phyloP scores from a whole-genome alignment of 2,797 vertebrate species.

The Sciaenops ocellatus region DNA sequence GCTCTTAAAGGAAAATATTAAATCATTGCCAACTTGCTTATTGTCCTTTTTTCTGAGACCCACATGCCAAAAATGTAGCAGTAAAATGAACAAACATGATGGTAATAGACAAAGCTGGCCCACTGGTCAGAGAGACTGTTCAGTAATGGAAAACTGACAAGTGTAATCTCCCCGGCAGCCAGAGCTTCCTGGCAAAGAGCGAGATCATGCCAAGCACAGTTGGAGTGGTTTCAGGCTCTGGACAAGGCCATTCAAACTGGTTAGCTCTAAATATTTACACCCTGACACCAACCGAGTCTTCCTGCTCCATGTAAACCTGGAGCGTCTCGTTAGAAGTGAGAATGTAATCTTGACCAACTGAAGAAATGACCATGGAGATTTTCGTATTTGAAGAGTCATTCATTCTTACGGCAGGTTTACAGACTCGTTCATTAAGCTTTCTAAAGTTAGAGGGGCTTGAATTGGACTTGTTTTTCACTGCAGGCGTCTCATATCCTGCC shows the following conservation, averaged over 20 bases:
- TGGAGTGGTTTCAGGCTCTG: slow-evolving; percentile 19
- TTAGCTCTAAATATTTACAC: slow-evolving; percentile 2
- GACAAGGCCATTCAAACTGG: neutral
- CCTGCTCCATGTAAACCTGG: neutral
- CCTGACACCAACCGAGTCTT: neutral
- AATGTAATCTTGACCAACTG: neutral
- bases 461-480: slow-evolving; percentile 44
- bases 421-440: slow-evolving; percentile 32
- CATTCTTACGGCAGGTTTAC: neutral
- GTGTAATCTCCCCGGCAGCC: slow-evolving; percentile 17
- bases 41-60: neutral
- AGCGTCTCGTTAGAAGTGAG: neutral
- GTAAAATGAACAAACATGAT: slow-evolving; percentile 24
- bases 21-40: neutral
- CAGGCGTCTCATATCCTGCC: neutral
- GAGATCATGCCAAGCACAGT: neutral
- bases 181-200: slow-evolving; percentile 2
- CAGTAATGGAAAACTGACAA: slow-evolving; percentile 34
- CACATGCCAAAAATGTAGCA: slow-evolving; percentile 11
- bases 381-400: neutral
- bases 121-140: slow-evolving; percentile 5
- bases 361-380: neutral
- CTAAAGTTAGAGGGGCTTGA: slow-evolving; percentile 47
- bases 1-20: slow-evolving; percentile 13
- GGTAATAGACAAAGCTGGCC: slow-evolving; percentile 21